A percentile compares a stretch with the other conserved stretches of the same genome.
Evolutionary conservation across 2,888 invertebrate genomes (phyloP).

Genomic region (Callimorpha dominula): DNA sequence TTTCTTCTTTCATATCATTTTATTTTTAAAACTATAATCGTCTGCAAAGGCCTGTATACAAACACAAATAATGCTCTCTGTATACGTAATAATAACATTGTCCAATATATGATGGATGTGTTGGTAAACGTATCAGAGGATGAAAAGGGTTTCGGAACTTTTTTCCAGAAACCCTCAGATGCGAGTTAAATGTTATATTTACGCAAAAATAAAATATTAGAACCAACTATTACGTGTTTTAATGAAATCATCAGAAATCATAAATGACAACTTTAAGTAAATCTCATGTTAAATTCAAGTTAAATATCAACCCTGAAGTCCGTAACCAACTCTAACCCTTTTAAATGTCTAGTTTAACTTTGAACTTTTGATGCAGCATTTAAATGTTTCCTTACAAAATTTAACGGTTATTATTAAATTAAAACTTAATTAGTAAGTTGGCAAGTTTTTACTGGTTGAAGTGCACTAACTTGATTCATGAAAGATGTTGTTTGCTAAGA

Average conservation of each 20-base stretch:
- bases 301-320: constrained; percentile 8
- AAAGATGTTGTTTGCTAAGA: constrained; percentile 53
- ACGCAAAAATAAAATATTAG: too few species aligned
- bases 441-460: constrained; percentile 53
- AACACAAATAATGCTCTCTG: too few species aligned
- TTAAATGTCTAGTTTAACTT: constrained; percentile 43
- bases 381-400: constrained; percentile 39
- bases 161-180: too few species aligned
- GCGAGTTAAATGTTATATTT: too few species aligned
- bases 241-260: not conserved
- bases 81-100: too few species aligned
- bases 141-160: too few species aligned
- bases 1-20: too few species aligned
- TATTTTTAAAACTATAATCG: too few species aligned
- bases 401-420: constrained; percentile 50
- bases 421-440: constrained; percentile 52
- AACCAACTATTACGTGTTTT: not conserved
- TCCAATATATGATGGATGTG: too few species aligned
- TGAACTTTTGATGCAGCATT: constrained; percentile 37
- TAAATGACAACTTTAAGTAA: not conserved
- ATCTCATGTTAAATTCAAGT: not conserved
- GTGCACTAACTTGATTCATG: constrained; percentile 47
- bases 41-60: too few species aligned
- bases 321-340: constrained; percentile 26
- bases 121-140: too few species aligned